phyloP scores from a whole-genome alignment of 1,140 invertebrate species.

The Aphis craccivora region DNA sequence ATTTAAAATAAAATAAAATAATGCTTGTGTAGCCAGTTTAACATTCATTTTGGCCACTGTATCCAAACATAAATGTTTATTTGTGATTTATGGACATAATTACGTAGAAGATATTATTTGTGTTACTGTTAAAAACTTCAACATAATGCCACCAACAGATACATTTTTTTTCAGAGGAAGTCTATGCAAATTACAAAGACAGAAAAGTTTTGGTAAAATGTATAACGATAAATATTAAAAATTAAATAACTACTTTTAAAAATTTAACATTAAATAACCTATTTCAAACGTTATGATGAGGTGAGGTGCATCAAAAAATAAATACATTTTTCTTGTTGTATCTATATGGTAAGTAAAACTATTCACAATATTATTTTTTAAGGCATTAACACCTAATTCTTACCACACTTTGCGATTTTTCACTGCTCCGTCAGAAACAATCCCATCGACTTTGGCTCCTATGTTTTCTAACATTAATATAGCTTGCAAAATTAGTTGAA shows the following conservation, averaged over 20 bases:
- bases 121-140: background rate
- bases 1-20: background rate
- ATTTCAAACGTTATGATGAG: background rate
- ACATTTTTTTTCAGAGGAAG: background rate
- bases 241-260: slow-evolving; percentile 4
- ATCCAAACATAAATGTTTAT: background rate
- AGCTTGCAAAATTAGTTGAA: background rate
- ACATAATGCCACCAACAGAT: background rate
- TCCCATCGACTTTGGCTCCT: background rate
- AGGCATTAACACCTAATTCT: background rate
- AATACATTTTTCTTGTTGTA: background rate
- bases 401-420: background rate
- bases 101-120: background rate
- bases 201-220: background rate
- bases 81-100: background rate
- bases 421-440: background rate
- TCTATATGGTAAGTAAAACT: background rate
- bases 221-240: background rate
- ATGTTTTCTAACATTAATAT: background rate
- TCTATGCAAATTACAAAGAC: background rate
- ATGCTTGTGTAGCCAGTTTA: background rate
- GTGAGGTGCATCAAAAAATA: background rate
- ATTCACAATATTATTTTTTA: background rate
- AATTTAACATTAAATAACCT: background rate
- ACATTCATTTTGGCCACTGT: background rate